These are phyloP conservation scores for Cinclus mexicanus DNA, from an alignment of 2,113 vertebrate species.

Conservation along the genomic window DNA sequence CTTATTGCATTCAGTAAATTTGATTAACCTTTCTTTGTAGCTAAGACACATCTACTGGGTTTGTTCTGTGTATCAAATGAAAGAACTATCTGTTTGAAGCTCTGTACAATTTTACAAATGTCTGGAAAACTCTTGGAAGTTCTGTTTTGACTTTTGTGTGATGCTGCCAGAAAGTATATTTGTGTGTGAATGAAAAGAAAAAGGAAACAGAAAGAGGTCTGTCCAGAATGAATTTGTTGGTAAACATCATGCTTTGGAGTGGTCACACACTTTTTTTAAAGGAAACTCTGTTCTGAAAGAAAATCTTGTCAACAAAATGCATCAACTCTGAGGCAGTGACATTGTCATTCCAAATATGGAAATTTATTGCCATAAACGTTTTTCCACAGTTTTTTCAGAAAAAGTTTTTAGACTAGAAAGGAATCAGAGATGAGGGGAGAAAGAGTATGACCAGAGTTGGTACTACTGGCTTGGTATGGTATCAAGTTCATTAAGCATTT, in stretches of 20 bases:
- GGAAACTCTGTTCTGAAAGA: neutral
- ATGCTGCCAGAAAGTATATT: neutral
- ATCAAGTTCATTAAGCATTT: neutral
- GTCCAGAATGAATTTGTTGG: neutral
- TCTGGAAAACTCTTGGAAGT: neutral
- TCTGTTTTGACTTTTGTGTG: neutral
- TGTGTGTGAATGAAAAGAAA: neutral
- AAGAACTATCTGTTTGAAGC: neutral
- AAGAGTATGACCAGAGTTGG: neutral
- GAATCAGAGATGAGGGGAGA: rapidly evolving
- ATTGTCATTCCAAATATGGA: neutral
- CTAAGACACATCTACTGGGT: neutral
- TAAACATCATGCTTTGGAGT: neutral
- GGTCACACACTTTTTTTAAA: neutral
- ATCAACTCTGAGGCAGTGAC: neutral
- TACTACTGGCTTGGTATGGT: neutral
- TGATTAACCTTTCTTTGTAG: neutral
- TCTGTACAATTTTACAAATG: neutral
- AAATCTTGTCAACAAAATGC: neutral
- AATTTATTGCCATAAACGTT: neutral
- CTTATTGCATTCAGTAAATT: neutral
- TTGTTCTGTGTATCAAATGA: neutral
- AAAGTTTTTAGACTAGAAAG: neutral
- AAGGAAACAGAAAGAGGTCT: neutral
- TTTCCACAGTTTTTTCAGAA: neutral